Evolutionary conservation across 1,140 invertebrate genomes (phyloP), one percentile per base, ranked within the genome.

Genomic region (Maniola jurtina): DNA sequence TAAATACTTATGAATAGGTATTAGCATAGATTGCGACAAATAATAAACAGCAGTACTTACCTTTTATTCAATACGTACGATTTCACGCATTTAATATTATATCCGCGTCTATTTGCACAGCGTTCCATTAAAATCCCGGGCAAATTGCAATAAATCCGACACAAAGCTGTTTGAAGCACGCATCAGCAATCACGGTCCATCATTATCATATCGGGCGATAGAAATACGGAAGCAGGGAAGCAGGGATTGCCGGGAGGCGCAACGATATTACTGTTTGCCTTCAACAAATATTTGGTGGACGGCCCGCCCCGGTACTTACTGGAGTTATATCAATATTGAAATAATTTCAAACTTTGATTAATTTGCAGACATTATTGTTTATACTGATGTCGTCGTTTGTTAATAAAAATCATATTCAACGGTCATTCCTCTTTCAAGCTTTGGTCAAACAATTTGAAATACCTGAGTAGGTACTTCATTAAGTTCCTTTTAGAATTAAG

Each of bases 301-400:
- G 65, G 61, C 68, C 76, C 80, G 68, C 81, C 79, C 77, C 83
- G 80, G 79, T 86, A 86, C 86, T 87, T 89, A 89, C 84, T 84
- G 84, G 81, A 88, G 84, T 88, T 89, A 89, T 77, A 86, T 86
- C 84, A 89, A 89, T 89, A 89, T 89, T 89, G 81, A 88, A 87
- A 89, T 86, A 65, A 86, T 86, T 89, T 85, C 79, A 86, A 89
- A 89, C 83, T 89, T 89, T 89, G 83, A 89, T 89, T 89, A 89
- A 89, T 89, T 87, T 77, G 86, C 81, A 82, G 81, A 83, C 68
- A 83, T 45, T 82, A 85, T 76, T 89, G 84, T 89, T 89, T 87
- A 64, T 77, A 80, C 59, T 89, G 84, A 88, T 87, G 84, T 89
- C 78, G 79, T 80, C 25, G 25, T 25, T 25, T 52, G 15, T 14